Evolutionary conservation across 2,888 invertebrate genomes (phyloP), one percentile per base, ranked within the genome.

Genomic region (Caenorhabditis angaria): DNA sequence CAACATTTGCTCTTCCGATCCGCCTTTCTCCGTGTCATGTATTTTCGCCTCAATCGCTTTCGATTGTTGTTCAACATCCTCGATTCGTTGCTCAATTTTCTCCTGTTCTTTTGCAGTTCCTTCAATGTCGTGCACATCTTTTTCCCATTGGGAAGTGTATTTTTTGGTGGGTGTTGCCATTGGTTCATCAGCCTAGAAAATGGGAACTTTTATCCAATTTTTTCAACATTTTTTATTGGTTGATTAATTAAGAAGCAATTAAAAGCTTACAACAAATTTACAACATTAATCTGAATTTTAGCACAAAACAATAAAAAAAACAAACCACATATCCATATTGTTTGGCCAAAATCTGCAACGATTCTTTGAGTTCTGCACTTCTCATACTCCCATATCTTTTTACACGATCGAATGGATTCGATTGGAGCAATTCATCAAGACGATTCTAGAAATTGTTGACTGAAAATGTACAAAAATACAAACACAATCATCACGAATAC

Each of bases 321-420:
- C 66, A 66, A 61, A 72, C 72, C 72, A 57, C 32, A 54, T 73
- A 73, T 61, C 74, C 77, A 64, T 78, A 81, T 50, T 76, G 67
- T 57, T 70, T 70, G 10, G 81, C 77, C 61, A 82, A 72, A 32
- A 73, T 58, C n/a, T 78, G 68, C n/a, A 84, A 60, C n/a, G 78
- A 77, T 50, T 83, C 85, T 32, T 77, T 74, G 32, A 85, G 71
- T 54, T 85, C 85, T 22, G 82, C 78, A 22, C 83, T 73, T 54
- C 85, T 66, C 85, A 85, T 83, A 55, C 82, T 82, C 22, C 85
- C 85, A 61, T 77, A 85, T 51, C 85, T 63, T 48, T 81, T 83
- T 29, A 83, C 78, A 20, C 83, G 75, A 53, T 83, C 82, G 41
- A 83, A 81, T 10, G 81, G 65, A 8, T 62, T 53, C 18, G 58